Conservation (phyloP, 2,888 invertebrate species). For the Eutolmus rufibarbis region DNA sequence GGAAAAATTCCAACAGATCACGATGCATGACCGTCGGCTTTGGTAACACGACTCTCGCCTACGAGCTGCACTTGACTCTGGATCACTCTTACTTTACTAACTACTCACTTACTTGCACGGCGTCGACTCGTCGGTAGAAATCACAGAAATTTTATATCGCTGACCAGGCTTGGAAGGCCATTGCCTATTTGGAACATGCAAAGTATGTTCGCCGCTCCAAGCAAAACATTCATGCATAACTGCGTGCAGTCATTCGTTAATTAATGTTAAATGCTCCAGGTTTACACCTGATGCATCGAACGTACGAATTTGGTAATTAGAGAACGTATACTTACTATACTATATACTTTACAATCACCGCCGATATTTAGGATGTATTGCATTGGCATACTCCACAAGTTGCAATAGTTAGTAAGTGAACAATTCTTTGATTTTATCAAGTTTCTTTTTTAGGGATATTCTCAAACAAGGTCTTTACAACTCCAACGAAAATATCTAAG, state of each 20-base stretch:
- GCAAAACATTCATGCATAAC: neutral
- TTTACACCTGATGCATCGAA: neutral
- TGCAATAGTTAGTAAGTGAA: neutral
- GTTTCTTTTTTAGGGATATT: no score
- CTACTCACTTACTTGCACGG: neutral
- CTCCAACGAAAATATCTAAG: no score
- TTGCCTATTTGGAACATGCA: slow-evolving; percentile 18
- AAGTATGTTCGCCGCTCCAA: neutral
- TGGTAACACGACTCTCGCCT: slow-evolving; percentile 27
- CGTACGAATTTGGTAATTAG: neutral
- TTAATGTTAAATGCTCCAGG: neutral
- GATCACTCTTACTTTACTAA: slow-evolving; percentile 12
- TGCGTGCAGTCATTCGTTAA: neutral
- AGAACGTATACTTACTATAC: neutral
- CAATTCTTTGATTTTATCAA: neutral
- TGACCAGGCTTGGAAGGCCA: slow-evolving; percentile 21
- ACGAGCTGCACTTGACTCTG: neutral
- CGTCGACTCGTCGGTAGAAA: neutral
- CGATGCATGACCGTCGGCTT: slow-evolving; percentile 4
- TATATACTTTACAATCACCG: neutral
- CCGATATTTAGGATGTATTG: neutral
- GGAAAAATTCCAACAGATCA: slow-evolving; percentile 25
- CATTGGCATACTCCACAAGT: neutral
- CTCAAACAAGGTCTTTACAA: no score
- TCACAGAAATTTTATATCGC: slow-evolving; percentile 17